phyloP scores from a whole-genome alignment of 2,888 invertebrate species.

The Congeria kusceri region DNA sequence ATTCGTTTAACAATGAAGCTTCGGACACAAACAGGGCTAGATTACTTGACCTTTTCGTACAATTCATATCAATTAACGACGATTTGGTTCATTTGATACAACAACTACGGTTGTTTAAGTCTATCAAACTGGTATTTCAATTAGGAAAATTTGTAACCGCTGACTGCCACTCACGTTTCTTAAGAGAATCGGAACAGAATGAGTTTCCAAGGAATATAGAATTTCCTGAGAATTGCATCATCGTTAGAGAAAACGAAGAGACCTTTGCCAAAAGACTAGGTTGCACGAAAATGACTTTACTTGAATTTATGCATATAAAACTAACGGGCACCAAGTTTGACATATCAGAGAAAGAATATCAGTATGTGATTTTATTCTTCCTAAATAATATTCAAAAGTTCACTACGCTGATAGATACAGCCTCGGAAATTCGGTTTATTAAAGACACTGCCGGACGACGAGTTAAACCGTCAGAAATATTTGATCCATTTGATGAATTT shows the following conservation, averaged over 20 bases:
- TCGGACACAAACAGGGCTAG: no score
- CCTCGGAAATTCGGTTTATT: constrained; percentile 38
- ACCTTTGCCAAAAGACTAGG: neutral
- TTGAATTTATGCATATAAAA: neutral
- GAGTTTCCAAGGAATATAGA: neutral
- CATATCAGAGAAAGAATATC: neutral
- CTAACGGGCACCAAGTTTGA: neutral
- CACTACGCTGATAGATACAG: constrained; percentile 12
- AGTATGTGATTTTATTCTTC: constrained; percentile 40
- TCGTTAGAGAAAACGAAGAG: neutral
- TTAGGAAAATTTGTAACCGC: no score
- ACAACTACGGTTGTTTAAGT: no score
- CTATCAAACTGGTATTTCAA: no score
- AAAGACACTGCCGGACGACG: neutral
- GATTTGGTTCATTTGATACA: no score
- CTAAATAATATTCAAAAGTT: constrained; percentile 18
- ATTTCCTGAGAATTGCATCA: neutral
- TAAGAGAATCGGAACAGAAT: neutral
- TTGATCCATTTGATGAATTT: constrained; percentile 29
- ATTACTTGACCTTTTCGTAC: no score
- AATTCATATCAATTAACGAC: no score
- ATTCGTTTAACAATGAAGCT: no score
- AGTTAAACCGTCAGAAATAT: constrained; percentile 47
- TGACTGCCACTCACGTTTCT: neutral
- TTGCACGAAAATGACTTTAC: neutral